These are phyloP conservation scores for Choloepus didactylus DNA, from an alignment of 2,797 vertebrate genomes.

Conservation along the genomic window DNA sequence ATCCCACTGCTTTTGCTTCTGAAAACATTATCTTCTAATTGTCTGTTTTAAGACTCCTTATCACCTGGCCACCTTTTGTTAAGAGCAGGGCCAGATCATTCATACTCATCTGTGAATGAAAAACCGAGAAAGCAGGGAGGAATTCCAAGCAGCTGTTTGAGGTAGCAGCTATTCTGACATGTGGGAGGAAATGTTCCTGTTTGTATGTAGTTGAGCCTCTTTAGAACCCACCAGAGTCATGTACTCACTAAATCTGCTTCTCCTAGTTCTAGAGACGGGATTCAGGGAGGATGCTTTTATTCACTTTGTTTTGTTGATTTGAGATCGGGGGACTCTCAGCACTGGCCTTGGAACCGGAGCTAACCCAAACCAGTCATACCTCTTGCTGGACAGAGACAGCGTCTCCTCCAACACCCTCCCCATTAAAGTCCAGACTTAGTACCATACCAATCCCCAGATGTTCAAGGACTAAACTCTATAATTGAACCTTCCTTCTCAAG, in stretches of 20 bases:
- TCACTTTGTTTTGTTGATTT: constrained; percentile 6
- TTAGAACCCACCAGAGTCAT: constrained; percentile 3
- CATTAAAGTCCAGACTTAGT: constrained; percentile 1
- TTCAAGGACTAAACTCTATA: constrained; percentile 13
- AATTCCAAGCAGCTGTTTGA: neutral
- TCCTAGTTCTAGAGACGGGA: constrained; percentile 7
- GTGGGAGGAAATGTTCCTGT: neutral
- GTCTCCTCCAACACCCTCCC: neutral
- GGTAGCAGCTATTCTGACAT: neutral
- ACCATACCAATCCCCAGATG: neutral
- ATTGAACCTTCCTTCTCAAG: neutral
- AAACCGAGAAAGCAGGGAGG: neutral
- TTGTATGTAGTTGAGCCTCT: neutral
- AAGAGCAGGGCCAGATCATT: neutral
- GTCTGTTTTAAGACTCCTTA: neutral
- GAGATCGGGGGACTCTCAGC: neutral
- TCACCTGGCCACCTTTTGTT: neutral
- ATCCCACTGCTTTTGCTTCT: neutral
- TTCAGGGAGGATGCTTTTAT: neutral
- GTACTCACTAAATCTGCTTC: neutral
- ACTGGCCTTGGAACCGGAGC: neutral
- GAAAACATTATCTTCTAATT: neutral
- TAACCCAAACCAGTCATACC: neutral
- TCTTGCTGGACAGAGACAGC: neutral
- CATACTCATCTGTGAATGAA: constrained; percentile 14